Evolutionary conservation across 2,113 vertebrate genomes (phyloP), one percentile per base, ranked within the genome.

Genomic region (Camarhynchus parvulus): DNA sequence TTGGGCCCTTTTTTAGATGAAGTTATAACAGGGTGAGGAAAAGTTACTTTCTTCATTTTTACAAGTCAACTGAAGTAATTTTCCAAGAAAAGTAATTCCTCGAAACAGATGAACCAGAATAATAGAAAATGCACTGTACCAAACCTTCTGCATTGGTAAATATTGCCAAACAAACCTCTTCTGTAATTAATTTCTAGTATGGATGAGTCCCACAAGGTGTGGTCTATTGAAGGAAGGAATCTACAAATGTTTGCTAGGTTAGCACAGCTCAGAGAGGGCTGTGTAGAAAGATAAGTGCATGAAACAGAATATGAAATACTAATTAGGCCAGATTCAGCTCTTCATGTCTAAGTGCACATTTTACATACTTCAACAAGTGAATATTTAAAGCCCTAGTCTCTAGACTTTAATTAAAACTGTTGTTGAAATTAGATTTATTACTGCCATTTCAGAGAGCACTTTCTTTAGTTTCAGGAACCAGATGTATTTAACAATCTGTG

Each of bases 401-500:
- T 93, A 94, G 87, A 52, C 83, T 97, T 97, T 96, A 96, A 97
- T 97, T 97, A 96, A 97, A 97, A 94, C 47, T 87, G 89, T 89
- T 90, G 84, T 95, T 97, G 94, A 92, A 96, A 89, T 85, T 92
- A 93, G 95, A 96, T 97, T 96, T 97, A 94, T 96, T 94, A 88
- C 90, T 93, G 42, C 91, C 89, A 93, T 95, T 97, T 97, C 73
- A 90, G 89, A 91, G 92, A 96, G 91, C 94, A 95, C 61, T 96
- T 96, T 97, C 84, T 94, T 92, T 83, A 95, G 80, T 92, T 94
- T 94, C 92, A 93, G 86, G 83, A 98, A 97, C 87, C 95, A 97
- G 95, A 95, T 97, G 90, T 95, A 96, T 95, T 96, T 95, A 96
- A 83, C 87, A 96, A 94, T 81, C 96, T 94, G 86, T 96, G 89